phyloP scores from a whole-genome alignment of 2,888 invertebrate genomes.

The Agriopis marginaria region DNA sequence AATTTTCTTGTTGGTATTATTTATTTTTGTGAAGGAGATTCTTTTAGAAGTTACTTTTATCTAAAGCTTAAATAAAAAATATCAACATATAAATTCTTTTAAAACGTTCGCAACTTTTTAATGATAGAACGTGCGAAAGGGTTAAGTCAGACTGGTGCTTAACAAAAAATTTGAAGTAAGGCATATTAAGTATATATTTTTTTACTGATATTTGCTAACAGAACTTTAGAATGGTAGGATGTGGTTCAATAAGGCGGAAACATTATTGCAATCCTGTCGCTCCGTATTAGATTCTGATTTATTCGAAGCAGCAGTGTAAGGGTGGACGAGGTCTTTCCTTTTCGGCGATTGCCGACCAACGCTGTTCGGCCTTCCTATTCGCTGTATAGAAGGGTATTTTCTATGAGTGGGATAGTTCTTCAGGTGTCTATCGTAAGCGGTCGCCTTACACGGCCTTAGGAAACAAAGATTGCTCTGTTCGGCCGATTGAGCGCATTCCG shows the following conservation, averaged over 20 bases:
- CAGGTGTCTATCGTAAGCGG: slow-evolving; percentile 66
- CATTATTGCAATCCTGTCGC: slow-evolving; percentile 77
- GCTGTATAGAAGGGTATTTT: slow-evolving; percentile 14
- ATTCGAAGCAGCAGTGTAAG: slow-evolving; percentile 70
- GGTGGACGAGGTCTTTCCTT: slow-evolving; percentile 74
- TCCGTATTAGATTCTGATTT: slow-evolving; percentile 83
- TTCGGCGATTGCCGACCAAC: slow-evolving; percentile 62
- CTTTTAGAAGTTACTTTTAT: too few relatives aligned
- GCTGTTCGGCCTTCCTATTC: slow-evolving; percentile 56
- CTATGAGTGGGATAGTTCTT: slow-evolving; percentile 48
- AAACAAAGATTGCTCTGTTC: slow-evolving; percentile 82
- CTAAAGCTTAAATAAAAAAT: too few relatives aligned
- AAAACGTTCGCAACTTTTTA: too few relatives aligned
- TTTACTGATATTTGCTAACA: slow-evolving; percentile 6
- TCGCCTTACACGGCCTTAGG: slow-evolving; percentile 76
- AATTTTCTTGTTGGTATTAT: too few relatives aligned
- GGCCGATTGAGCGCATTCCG: slow-evolving; percentile 82
- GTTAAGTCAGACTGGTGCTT: too few relatives aligned
- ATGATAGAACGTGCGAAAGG: too few relatives aligned
- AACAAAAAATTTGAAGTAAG: too few relatives aligned
- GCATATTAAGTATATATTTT: too few relatives aligned
- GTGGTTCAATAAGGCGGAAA: slow-evolving; percentile 78
- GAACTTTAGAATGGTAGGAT: slow-evolving; percentile 10
- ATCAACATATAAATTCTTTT: too few relatives aligned
- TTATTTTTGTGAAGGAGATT: too few relatives aligned